Conservation (phyloP, 2,888 invertebrate species). For the Eutolmus rufibarbis region DNA sequence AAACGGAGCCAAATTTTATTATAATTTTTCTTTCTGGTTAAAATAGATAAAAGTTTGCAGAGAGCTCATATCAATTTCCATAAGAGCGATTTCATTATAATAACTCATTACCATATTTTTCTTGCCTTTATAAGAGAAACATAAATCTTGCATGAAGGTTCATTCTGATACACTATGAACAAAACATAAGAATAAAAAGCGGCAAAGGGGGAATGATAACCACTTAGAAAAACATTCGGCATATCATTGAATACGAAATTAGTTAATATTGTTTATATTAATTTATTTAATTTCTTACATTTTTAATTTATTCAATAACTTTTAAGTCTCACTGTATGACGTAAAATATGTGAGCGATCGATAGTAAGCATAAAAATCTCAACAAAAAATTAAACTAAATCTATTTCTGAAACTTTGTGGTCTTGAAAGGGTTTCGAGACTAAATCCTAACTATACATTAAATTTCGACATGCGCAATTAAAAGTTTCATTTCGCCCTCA, state of each 20-base stretch:
- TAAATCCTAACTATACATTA: background rate
- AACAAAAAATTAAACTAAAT: background rate
- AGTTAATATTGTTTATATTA: background rate
- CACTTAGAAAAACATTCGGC: too few species aligned
- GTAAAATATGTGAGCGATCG: background rate
- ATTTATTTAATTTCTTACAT: background rate
- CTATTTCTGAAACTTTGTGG: background rate
- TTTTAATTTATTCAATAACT: background rate
- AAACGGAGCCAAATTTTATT: background rate
- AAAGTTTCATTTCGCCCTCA: background rate
- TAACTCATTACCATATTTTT: background rate
- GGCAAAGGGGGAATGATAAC: too few species aligned
- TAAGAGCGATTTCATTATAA: background rate
- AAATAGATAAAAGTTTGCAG: background rate
- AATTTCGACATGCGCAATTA: background rate
- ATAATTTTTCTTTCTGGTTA: background rate
- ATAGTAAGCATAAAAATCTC: background rate
- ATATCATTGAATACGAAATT: too few species aligned
- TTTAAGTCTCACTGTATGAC: background rate
- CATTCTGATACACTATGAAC: too few species aligned
- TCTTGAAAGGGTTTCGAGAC: background rate
- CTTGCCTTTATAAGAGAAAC: background rate
- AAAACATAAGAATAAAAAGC: too few species aligned
- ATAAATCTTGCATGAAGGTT: background rate
- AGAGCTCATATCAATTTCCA: background rate